These are phyloP conservation scores for Cricetomys ansorgei DNA, from an alignment of 2,113 vertebrate species.

Conservation along the genomic window DNA sequence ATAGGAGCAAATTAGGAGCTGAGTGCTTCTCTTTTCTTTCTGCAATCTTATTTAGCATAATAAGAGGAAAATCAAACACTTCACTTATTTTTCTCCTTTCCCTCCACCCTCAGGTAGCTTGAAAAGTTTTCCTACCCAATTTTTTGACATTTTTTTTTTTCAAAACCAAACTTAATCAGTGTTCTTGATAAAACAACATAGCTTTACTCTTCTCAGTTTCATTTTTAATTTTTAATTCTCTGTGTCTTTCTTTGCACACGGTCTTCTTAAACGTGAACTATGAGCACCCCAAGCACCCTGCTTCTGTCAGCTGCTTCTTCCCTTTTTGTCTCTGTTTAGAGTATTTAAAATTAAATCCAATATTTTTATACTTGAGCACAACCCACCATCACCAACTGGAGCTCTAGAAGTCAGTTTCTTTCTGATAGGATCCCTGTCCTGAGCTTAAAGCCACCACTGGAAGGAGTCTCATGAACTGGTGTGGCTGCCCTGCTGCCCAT, in stretches of 20 bases:
- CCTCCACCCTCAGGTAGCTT: background rate
- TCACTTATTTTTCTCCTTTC: background rate
- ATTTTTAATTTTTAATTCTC: slow-evolving; percentile 17
- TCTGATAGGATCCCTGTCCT: background rate
- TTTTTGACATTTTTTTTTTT: slow-evolving; percentile 30
- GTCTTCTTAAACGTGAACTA: background rate
- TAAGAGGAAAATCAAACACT: slow-evolving; percentile 53
- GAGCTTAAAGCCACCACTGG: background rate
- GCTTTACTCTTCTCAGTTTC: background rate
- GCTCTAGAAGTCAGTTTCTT: background rate
- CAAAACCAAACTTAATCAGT: background rate
- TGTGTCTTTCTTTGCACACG: background rate
- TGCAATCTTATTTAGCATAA: slow-evolving; percentile 50
- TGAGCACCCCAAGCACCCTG: background rate
- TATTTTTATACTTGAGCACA: background rate
- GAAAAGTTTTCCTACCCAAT: background rate
- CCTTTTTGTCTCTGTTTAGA: background rate
- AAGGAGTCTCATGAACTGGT: background rate
- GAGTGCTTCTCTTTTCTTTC: slow-evolving; percentile 39
- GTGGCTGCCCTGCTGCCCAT: background rate
- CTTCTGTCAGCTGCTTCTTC: background rate
- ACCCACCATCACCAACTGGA: background rate
- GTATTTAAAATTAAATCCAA: slow-evolving; percentile 35
- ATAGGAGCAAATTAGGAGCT: slow-evolving; percentile 68
- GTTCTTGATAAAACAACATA: background rate